Base-by-base conservation (phyloP, 1,140 invertebrate species). In the Aphidius ervi region DNA sequence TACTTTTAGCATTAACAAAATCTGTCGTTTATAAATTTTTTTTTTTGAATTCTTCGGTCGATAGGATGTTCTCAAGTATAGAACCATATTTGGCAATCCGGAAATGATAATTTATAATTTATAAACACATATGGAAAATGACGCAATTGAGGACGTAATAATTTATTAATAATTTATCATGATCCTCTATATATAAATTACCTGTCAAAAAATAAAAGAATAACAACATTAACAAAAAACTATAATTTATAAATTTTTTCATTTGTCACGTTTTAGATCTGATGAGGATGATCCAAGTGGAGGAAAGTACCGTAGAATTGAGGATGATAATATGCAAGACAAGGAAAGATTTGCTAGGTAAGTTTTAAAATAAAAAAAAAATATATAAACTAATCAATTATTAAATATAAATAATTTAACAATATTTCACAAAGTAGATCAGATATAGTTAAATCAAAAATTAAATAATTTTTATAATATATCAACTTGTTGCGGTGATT, bases 321-420 rank as follows among this genome's bases (percentile, higher is more conserved):
- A 97, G 76, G 93, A 95, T 79, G 92, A 95, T 69, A 92, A 87
- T 79, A 88, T 92, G 80, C 92, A 94, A 84, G 94, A 97, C 78
- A 96, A 96, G 81, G 94, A 97, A 77, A 86, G 93, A 70, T 97
- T 94, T 85, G 94, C 94, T 65, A 93, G 91, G 92, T 94, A 76
- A 79, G 73, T 64, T 59, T 63, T 65, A 43, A 58, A 41, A 39
- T 52, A 52, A 9, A 45, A 37, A 46, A 46, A 46, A 43, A 45
- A 5, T 48, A 48, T 16, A 48, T 43, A 43, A 7, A 43, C 2
- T n/a, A 37, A 46, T 20, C 42, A 56, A 42, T 58, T 16, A 7
- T 31, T 23, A 9, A 40, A 49, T 10, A 49, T 9, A 20, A 49
- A 31, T 54, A 54, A 54, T 54, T 54, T 40, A 16, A 52, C 6